Base-by-base conservation (phyloP, 2,797 vertebrate species). In the Phataginus tricuspis region DNA sequence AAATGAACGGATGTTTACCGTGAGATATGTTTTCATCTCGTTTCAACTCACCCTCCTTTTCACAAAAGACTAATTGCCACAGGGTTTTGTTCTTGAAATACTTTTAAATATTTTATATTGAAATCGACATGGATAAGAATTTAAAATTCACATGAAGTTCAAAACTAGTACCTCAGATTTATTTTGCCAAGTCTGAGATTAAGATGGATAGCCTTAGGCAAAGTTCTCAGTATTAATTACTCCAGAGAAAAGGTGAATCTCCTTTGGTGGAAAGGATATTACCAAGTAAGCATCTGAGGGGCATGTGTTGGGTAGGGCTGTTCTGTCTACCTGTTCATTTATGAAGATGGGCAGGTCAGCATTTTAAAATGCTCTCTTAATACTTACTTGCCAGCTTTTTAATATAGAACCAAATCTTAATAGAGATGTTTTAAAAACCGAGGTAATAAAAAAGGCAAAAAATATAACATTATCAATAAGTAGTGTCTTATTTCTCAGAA, bases 271-370 rank as follows among this genome's bases (percentile, higher is more conserved):
- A 9, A 1, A 0, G 14, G 2, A 37, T 21, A 31, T 42, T 68
- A 31, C 23, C 9, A 75, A 75, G 3, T 4, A 79, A 86, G 23
- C 15, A 13, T 51, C 23, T 57, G 37, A 74, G 15, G 42, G 2
- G 4, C n/a, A 1, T 23, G 4, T 31, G 27, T 0, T 69, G 37
- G 15, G 4, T 42, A 23, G 9, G 1, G 0, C 14, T 39, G 7
- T 59, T 42, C 7, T 64, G 6, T 27, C 25, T 15, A 23, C 29
- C 0, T 64, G 2, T 25, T 91, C 37, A 31, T 2, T 7, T 25
- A 18, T 37, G 21, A 82, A 45, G 29, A 14, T 23, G 5, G 1
- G 0, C 15, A 66, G 0, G 2, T 80, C 5, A 16, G 2, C 16
- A 69, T 85, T 79, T 79, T 18, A 74, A 86, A 45, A 77, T 71